Evolutionary conservation across 92 coral and sea anemone genomes (phyloP).

Genomic region (Bergia puertoricense): DNA sequence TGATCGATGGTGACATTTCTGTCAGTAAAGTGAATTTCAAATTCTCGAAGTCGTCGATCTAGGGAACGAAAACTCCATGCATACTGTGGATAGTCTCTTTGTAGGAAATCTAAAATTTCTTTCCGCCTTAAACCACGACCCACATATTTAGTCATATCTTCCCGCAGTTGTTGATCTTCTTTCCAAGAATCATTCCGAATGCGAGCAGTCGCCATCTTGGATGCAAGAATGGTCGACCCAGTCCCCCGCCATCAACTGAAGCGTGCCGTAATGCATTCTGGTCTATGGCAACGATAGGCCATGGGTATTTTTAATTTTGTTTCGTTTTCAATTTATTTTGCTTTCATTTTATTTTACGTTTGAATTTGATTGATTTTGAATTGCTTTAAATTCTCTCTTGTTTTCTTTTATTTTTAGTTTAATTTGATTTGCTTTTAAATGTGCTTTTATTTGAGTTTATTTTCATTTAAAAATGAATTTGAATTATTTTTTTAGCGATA

Average conservation of each 20-base stretch:
- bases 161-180: no score
- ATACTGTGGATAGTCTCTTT: not conserved
- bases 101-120: no score
- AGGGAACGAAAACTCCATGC: constrained; percentile 7
- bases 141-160: no score
- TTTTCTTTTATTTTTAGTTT: no score
- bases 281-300: constrained; percentile 21
- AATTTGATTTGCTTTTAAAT: not conserved
- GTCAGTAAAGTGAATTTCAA: constrained; percentile 17
- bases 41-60: constrained; percentile 1
- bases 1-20: not conserved
- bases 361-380: not conserved
- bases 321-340: not conserved
- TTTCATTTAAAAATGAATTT: not conserved
- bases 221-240: no score
- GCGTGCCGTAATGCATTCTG: constrained; percentile 14
- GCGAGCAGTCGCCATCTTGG: no score
- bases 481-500: no score
- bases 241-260: no score
- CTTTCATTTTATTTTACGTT: not conserved
- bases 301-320: not conserved
- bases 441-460: constrained; percentile 1
- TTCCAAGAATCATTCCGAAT: no score
- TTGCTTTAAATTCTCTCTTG: no score
- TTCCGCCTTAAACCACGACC: no score